Conservation (phyloP, 2,888 invertebrate species). For the Lamproptera curius region DNA sequence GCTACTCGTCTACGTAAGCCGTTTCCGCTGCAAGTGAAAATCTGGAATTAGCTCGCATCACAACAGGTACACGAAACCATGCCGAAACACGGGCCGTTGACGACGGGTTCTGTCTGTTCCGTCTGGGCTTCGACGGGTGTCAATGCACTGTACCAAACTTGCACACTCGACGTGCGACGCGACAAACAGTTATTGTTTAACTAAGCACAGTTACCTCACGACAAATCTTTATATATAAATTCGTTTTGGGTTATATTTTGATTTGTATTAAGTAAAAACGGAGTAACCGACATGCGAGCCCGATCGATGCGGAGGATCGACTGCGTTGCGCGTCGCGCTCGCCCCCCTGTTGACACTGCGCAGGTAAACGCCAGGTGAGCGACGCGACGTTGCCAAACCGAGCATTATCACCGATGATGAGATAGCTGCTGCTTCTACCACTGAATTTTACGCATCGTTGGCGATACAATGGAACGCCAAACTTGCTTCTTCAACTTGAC, state of each 20-base stretch:
- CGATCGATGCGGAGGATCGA: constrained; percentile 62
- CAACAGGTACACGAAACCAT: constrained; percentile 50
- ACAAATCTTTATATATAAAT: not conserved
- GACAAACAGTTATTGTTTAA: constrained; percentile 10
- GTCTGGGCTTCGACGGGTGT: constrained; percentile 39
- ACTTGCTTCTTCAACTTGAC: constrained; percentile 26
- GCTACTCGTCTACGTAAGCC: constrained; percentile 73
- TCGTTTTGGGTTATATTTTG: constrained; percentile 31
- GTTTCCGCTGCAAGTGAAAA: constrained; percentile 74
- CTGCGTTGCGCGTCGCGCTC: constrained; percentile 53
- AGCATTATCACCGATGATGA: constrained; percentile 73
- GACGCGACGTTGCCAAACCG: constrained; percentile 75
- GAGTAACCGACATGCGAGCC: constrained; percentile 57
- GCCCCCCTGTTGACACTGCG: constrained; percentile 74
- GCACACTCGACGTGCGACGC: constrained; percentile 33
- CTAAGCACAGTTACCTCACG: constrained; percentile 7
- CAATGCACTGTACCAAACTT: constrained; percentile 45
- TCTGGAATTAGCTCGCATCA: constrained; percentile 69
- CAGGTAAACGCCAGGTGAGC: constrained; percentile 75
- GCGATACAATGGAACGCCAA: constrained; percentile 48
- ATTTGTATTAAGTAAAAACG: constrained; percentile 35
- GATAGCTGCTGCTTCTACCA: constrained; percentile 55
- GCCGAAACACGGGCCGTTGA: constrained; percentile 37
- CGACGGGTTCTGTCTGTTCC: constrained; percentile 21
- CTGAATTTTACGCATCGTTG: constrained; percentile 54